Percentiles rank a stretch among this genome's conserved stretches.
phyloP scores from a whole-genome alignment of 2,888 invertebrate species.

The Chrysolina oricalcia region DNA sequence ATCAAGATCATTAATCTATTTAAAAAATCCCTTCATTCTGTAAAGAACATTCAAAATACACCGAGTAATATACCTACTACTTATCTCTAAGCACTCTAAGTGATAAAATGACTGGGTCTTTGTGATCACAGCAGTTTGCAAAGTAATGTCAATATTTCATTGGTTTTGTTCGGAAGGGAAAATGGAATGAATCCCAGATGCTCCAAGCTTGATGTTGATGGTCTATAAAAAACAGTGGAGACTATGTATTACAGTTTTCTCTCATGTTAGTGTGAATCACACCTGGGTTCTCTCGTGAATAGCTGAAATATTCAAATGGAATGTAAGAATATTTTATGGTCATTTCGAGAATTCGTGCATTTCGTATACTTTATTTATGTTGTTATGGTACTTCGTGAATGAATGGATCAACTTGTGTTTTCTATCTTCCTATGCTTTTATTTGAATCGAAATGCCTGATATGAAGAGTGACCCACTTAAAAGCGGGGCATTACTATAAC shows the following conservation, averaged over 20 bases:
- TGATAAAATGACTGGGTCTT: background rate
- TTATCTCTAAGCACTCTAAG: background rate
- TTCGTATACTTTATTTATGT: background rate
- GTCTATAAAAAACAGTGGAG: slow-evolving; percentile 4
- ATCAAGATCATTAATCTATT: no score
- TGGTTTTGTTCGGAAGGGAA: background rate
- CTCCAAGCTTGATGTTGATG: background rate
- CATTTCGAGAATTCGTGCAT: background rate
- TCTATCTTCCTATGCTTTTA: background rate
- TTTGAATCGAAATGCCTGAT: no score
- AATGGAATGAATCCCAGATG: slow-evolving; percentile 1
- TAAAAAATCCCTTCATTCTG: no score
- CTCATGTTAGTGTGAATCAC: slow-evolving; percentile 4
- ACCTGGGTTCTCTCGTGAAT: slow-evolving; percentile 2
- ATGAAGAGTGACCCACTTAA: no score
- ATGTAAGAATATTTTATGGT: background rate
- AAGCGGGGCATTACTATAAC: no score
- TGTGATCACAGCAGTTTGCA: background rate
- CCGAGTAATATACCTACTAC: no score
- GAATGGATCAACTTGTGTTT: background rate
- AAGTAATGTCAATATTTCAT: background rate
- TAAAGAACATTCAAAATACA: no score
- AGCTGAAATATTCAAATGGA: slow-evolving; percentile 9
- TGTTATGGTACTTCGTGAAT: background rate
- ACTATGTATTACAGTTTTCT: background rate